Conservation (phyloP, 2,797 vertebrate genomes). For the Thamnophis elegans region DNA sequence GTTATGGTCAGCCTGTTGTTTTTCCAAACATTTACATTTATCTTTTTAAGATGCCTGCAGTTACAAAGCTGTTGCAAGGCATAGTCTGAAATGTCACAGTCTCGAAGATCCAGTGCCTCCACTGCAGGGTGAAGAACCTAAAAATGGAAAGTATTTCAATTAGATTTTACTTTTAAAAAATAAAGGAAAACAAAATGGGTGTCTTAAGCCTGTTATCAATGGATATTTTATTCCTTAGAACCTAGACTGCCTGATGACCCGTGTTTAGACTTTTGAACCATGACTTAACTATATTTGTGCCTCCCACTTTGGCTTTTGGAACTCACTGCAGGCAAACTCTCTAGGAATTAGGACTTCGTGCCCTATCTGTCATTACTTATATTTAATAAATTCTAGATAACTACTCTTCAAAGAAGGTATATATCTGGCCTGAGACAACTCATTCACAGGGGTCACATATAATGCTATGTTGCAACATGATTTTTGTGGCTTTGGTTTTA, state of each 20-base stretch:
- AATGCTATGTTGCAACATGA: background rate
- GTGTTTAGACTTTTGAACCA: background rate
- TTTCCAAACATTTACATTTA: constrained; percentile 75
- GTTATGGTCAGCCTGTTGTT: constrained; percentile 75
- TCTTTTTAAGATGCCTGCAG: constrained; percentile 78
- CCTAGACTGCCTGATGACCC: background rate
- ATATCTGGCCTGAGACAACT: background rate
- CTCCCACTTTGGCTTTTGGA: background rate
- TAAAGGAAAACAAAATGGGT: background rate
- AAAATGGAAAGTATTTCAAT: constrained; percentile 43
- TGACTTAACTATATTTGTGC: background rate
- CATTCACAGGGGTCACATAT: background rate
- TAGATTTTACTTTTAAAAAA: constrained; percentile 4
- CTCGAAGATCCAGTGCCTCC: constrained; percentile 75
- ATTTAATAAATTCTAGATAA: background rate
- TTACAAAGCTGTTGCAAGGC: constrained; percentile 75
- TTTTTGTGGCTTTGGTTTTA: background rate
- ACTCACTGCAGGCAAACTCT: background rate
- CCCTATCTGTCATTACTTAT: background rate
- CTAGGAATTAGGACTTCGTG: background rate
- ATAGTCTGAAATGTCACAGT: constrained; percentile 79
- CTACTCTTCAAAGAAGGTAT: background rate
- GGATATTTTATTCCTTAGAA: background rate
- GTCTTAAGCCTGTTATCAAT: background rate
- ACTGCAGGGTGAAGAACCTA: constrained; percentile 80